A percentile compares a stretch with the other conserved stretches of the same genome.
These are phyloP conservation scores for Beris chalybata DNA, from an alignment of 2,888 invertebrate genomes.

Conservation along the genomic window DNA sequence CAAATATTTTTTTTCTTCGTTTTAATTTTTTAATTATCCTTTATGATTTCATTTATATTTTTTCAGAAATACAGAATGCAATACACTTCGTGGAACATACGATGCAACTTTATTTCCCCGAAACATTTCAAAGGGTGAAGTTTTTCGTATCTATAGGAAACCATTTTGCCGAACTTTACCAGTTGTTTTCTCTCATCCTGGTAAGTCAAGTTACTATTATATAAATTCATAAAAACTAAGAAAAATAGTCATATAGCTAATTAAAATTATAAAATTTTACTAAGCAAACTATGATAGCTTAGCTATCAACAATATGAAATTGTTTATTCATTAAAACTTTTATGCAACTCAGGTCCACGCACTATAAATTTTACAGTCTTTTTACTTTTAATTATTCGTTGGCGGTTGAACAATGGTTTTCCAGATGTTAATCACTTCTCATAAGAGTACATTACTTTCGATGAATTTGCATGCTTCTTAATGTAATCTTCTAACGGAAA, in stretches of 20 bases:
- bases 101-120: slow-evolving; percentile 75
- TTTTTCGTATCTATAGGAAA: slow-evolving; percentile 68
- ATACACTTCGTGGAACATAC: slow-evolving; percentile 66
- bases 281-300: no score
- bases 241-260: no score
- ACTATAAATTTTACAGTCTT: no score
- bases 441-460: neutral
- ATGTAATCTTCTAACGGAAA: neutral
- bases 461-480: slow-evolving; percentile 1
- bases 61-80: slow-evolving; percentile 64
- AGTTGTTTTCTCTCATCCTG: slow-evolving; percentile 56
- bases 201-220: slow-evolving; percentile 33
- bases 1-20: neutral
- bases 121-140: slow-evolving; percentile 59
- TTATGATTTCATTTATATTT: slow-evolving; percentile 20
- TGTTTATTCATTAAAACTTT: no score
- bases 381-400: no score
- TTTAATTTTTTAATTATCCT: slow-evolving; percentile 1
- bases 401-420: neutral
- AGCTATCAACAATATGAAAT: no score
- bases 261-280: no score
- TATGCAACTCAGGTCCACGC: no score
- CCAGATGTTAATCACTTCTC: neutral
- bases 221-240: no score
- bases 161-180: slow-evolving; percentile 75